Base-by-base conservation (phyloP, 2,888 invertebrate genomes). In the Himalopsyche japonica region DNA sequence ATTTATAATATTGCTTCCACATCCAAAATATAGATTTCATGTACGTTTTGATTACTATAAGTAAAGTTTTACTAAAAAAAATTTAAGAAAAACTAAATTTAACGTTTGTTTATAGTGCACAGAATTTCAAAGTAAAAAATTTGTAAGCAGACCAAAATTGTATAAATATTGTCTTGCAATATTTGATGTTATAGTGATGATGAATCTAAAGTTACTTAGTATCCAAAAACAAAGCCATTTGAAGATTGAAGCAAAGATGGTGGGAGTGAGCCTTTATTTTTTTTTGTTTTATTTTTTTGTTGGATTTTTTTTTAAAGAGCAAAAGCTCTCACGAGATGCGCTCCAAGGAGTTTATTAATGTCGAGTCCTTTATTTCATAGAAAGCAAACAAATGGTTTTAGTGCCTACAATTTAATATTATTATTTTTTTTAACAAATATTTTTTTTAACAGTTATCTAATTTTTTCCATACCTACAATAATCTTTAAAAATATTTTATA, bases 291-390 rank as follows among this genome's bases (percentile, higher is more conserved):
- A 80, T 48, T 82, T 83, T 83, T 83, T 79, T 78, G 77, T 77
- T 43, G 37, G 27, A 34, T 81, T 80, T 81, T 81, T 76, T 78
- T 81, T 70, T 70, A 84, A 86, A 84, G 81, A 82, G 82, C 84
- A 82, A 86, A 86, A 86, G 86, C 84, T 86, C 86, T 86, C 86
- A 82, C 84, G 82, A 57, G 57, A 76, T 82, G 79, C 80, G 49
- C 80, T 43, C 80, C 57, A 80, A 80, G 83, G 81, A 82, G 79
- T 86, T 84, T 86, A 86, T 86, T 86, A 86, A 86, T 84, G 86
- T 70, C 30, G 70, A 70, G 70, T 70, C 70, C 70, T 70, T 70
- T 70, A 70, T 70, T 70, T 27, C 70, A 27, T 12, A 70, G 70
- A 70, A 27, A 24, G 70, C n/a, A 70, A 70, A 70, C 27, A 27